These are phyloP conservation scores for Quadroppia sp. DNA, from an alignment of 2,888 invertebrate genomes.

Conservation along the genomic window DNA sequence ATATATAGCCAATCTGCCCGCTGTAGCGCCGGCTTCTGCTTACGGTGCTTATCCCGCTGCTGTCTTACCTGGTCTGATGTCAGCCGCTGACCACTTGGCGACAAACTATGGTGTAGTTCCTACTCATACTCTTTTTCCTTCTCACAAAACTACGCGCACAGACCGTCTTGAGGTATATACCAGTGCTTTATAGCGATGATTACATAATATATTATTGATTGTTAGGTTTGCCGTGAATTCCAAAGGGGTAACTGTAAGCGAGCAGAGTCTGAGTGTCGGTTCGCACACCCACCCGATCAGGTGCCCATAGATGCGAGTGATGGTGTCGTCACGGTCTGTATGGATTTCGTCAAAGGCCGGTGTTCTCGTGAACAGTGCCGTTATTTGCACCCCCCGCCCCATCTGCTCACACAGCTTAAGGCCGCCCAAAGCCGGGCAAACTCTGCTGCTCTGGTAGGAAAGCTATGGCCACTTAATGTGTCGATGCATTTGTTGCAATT, in stretches of 20 bases:
- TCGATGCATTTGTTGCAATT: slow-evolving; percentile 30
- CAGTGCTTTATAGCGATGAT: not conserved
- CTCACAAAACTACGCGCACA: slow-evolving; percentile 83
- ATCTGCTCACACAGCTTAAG: slow-evolving; percentile 99
- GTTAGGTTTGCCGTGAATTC: slow-evolving; percentile 81
- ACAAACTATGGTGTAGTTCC: slow-evolving; percentile 50
- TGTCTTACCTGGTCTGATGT: slow-evolving; percentile 46
- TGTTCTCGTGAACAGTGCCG: slow-evolving; percentile 99
- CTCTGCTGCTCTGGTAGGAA: slow-evolving; percentile 38
- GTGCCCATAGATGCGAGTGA: slow-evolving; percentile 87
- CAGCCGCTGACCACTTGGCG: slow-evolving; percentile 44
- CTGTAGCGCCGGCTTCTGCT: slow-evolving; percentile 43
- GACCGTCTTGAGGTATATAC: slow-evolving; percentile 87
- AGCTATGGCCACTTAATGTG: slow-evolving; percentile 15
- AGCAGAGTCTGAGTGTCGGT: slow-evolving; percentile 95
- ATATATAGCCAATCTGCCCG: slow-evolving; percentile 43
- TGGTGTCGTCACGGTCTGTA: slow-evolving; percentile 99
- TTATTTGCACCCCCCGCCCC: slow-evolving; percentile 99
- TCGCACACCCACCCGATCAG: slow-evolving; percentile 95
- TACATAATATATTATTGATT: not conserved
- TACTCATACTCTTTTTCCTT: slow-evolving; percentile 62
- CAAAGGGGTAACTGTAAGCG: slow-evolving; percentile 98
- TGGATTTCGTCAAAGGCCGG: slow-evolving; percentile 98
- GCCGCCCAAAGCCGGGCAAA: slow-evolving; percentile 52
- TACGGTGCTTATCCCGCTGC: slow-evolving; percentile 48